These are phyloP conservation scores for Hippopotamus amphibius DNA, from an alignment of 2,113 vertebrate genomes.

Conservation along the genomic window DNA sequence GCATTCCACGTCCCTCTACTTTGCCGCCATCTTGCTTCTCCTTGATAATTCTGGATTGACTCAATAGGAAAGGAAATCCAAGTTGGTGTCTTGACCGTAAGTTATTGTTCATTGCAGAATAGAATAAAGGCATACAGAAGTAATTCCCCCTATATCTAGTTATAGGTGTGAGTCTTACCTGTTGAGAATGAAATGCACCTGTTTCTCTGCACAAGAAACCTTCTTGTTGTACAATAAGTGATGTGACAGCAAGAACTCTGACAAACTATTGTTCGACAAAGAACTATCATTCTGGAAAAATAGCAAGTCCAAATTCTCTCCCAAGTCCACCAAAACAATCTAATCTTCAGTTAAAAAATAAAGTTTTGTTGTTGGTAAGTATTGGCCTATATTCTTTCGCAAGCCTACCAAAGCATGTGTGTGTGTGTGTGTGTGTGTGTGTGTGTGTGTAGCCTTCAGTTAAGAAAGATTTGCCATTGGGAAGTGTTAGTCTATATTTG, in stretches of 20 bases:
- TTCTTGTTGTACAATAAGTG: background rate
- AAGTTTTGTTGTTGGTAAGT: background rate
- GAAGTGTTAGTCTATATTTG: background rate
- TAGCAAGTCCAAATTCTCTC: background rate
- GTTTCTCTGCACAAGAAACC: background rate
- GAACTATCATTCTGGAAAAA: background rate
- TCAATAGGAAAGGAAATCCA: background rate
- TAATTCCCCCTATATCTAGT: background rate
- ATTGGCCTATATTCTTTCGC: background rate
- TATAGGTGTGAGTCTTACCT: background rate
- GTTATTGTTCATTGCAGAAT: background rate
- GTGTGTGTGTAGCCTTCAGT: background rate
- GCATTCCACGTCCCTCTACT: no score
- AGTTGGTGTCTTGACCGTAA: background rate
- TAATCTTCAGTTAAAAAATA: background rate
- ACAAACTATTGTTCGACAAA: background rate
- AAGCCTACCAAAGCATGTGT: background rate
- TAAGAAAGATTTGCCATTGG: background rate
- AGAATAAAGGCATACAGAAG: background rate
- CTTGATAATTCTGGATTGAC: background rate
- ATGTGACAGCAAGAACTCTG: background rate
- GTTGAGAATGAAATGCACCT: background rate
- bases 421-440: background rate
- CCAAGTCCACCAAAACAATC: background rate
- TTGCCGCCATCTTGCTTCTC: no score